Conservation (phyloP, 2,888 invertebrate genomes). For the Syrista parreyssii region DNA sequence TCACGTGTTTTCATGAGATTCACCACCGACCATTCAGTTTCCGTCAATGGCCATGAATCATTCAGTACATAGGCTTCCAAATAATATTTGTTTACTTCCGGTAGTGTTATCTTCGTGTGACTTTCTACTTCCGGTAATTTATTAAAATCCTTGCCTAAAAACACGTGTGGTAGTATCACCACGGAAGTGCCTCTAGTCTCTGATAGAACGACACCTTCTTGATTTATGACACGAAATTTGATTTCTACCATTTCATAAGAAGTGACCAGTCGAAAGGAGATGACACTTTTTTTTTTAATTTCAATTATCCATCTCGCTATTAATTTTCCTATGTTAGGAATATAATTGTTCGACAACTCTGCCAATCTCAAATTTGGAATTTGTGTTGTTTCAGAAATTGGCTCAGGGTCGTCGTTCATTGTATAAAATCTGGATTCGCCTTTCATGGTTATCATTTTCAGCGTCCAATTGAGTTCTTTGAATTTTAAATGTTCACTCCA, state of each 20-base stretch:
- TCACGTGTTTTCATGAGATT: slow-evolving; percentile 36
- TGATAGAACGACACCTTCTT: slow-evolving; percentile 16
- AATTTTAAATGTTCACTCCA: slow-evolving; percentile 26
- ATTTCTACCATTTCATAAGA: slow-evolving; percentile 35
- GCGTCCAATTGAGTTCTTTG: slow-evolving; percentile 40
- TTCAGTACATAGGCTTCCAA: slow-evolving; percentile 57
- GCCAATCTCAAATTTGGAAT: slow-evolving; percentile 25
- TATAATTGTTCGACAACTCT: slow-evolving; percentile 36
- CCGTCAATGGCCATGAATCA: slow-evolving; percentile 64
- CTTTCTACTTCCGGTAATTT: not conserved
- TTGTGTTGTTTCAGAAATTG: slow-evolving; percentile 9
- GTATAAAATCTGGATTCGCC: slow-evolving; percentile 33
- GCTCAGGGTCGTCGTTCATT: slow-evolving; percentile 9
- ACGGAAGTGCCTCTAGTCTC: slow-evolving; percentile 29
- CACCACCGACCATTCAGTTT: slow-evolving; percentile 59
- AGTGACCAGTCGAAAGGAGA: slow-evolving; percentile 37
- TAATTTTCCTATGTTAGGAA: slow-evolving; percentile 37
- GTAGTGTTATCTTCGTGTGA: not conserved
- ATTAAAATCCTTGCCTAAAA: slow-evolving; percentile 2
- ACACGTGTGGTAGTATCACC: slow-evolving; percentile 38
- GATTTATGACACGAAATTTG: slow-evolving; percentile 27
- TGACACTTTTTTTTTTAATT: slow-evolving; percentile 10
- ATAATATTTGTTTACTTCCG: slow-evolving; percentile 20
- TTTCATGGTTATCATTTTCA: slow-evolving; percentile 42
- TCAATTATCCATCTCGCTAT: slow-evolving; percentile 35